Conservation (phyloP, 1,140 invertebrate species). For the Anoplophora glabripennis region DNA sequence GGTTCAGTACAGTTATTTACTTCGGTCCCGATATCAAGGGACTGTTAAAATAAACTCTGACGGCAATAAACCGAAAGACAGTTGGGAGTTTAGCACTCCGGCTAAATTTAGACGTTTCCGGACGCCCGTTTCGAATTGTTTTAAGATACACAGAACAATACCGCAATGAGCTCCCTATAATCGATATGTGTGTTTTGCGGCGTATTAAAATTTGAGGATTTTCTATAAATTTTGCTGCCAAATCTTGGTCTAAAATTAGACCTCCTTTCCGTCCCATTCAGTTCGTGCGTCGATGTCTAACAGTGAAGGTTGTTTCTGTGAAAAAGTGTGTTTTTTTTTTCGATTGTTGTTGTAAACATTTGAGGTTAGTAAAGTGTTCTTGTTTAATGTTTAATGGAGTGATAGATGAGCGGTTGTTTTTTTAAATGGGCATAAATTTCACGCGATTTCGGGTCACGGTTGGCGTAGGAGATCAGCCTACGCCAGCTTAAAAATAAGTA, state of each 20-base stretch:
- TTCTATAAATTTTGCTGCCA: constrained; percentile 30
- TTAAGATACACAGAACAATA: constrained; percentile 4
- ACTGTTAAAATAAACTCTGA: constrained; percentile 3
- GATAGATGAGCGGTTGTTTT: too few relatives aligned
- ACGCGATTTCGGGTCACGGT: too few relatives aligned
- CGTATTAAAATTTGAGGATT: constrained; percentile 11
- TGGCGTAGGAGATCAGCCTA: too few relatives aligned
- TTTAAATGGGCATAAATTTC: too few relatives aligned
- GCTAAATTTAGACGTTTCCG: constrained; percentile 17
- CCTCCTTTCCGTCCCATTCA: constrained; percentile 19
- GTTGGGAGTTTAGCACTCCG: too few relatives aligned
- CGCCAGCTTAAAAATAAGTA: too few relatives aligned
- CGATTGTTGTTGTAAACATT: background rate
- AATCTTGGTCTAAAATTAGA: constrained; percentile 33
- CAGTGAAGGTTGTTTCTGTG: constrained; percentile 2
- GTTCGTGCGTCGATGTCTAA: constrained; percentile 2
- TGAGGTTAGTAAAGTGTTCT: too few relatives aligned
- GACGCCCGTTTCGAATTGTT: constrained; percentile 9
- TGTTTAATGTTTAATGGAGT: too few relatives aligned
- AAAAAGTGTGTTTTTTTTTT: constrained; percentile 11
- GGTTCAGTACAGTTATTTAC: too few relatives aligned
- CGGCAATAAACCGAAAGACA: background rate
- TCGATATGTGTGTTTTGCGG: background rate
- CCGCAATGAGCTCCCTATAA: background rate
- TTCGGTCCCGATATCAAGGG: too few relatives aligned